Conservation (phyloP, 2,113 vertebrate genomes). For the Nanger granti region DNA sequence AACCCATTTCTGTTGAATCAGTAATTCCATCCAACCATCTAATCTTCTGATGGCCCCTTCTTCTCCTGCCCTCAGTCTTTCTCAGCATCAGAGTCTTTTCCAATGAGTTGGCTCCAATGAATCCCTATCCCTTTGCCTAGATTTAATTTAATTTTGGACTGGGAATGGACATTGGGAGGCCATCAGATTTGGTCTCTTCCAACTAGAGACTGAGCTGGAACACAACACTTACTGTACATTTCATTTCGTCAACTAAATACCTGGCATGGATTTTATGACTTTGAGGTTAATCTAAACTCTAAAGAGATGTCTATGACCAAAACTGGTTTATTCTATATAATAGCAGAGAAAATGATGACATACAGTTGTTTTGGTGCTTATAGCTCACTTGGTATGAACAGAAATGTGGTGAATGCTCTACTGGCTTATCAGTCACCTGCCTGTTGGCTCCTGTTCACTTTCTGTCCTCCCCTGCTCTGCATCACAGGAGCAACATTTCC, state of each 20-base stretch:
- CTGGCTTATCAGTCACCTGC: not conserved
- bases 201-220: not conserved
- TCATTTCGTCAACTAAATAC: constrained; percentile 10
- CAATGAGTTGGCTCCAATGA: not conserved
- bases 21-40: not conserved
- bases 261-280: constrained; percentile 11
- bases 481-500: not conserved
- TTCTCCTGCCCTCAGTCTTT: not conserved
- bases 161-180: not conserved
- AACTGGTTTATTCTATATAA: not conserved
- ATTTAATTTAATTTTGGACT: not conserved
- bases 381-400: not conserved
- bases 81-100: not conserved
- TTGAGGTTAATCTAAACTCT: constrained; percentile 36
- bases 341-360: not conserved
- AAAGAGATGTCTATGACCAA: not conserved
- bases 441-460: not conserved
- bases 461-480: not conserved
- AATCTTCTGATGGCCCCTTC: not conserved
- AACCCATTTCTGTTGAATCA: not conserved
- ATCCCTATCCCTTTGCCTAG: not conserved
- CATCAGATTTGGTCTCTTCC: constrained; percentile 26
- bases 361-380: not conserved
- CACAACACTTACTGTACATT: not conserved
- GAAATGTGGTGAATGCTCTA: not conserved